A percentile compares a stretch with the other conserved stretches of the same genome.
phyloP scores from a whole-genome alignment of 2,113 vertebrate species.

The Pipra filicauda region DNA sequence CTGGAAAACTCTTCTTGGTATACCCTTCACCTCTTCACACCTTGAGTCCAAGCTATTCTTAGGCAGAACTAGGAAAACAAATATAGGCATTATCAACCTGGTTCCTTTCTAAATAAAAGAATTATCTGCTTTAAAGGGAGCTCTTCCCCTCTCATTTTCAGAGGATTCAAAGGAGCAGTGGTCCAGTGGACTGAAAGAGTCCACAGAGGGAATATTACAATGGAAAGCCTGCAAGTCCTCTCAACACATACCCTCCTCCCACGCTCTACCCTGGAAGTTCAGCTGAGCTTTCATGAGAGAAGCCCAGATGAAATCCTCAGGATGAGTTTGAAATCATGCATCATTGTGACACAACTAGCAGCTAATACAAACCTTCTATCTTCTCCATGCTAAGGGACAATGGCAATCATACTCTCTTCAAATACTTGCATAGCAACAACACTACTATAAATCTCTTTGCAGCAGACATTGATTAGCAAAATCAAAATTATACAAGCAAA shows the following conservation, averaged over 20 bases:
- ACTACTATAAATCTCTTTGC: background rate
- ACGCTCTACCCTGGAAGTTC: background rate
- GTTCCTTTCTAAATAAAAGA: background rate
- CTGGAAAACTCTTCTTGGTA: background rate
- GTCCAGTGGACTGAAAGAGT: background rate
- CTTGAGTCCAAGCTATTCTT: background rate
- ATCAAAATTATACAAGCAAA: background rate
- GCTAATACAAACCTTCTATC: background rate
- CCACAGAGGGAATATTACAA: background rate
- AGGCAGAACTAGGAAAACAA: background rate
- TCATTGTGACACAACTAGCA: background rate
- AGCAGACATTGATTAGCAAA: background rate
- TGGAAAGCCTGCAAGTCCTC: background rate
- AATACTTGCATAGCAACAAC: background rate
- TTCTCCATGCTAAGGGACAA: background rate
- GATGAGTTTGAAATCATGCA: background rate
- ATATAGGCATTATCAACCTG: background rate
- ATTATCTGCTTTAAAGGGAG: background rate
- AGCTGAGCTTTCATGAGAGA: background rate
- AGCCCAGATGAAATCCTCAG: background rate
- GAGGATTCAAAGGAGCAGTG: background rate
- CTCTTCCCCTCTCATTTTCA: background rate
- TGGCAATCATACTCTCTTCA: background rate
- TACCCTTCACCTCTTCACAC: background rate
- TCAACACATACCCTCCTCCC: accelerated